Base-by-base conservation (phyloP, 2,113 vertebrate species). In the Choloepus hoffmanni region DNA sequence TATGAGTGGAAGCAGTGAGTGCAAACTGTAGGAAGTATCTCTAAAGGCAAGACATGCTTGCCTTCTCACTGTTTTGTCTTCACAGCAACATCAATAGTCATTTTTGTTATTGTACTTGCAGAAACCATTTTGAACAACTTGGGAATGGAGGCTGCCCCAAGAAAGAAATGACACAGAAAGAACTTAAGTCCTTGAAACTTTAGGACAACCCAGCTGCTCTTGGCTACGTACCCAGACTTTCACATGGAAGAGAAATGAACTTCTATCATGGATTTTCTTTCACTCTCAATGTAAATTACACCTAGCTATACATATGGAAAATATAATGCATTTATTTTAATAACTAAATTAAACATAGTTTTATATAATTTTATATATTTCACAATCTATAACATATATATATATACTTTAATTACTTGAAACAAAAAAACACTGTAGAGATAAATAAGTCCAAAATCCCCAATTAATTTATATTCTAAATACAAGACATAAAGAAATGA, bases 401-500 rank as follows among this genome's bases (percentile, higher is more conserved):
- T 7, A n/a, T 7, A 40, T 63, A 3, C 3, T 23, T 58, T 73
- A 36, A 55, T 53, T 40, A 45, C 1, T 79, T 40, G 28, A 90
- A 72, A 36, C 8, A 67, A 78, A 92, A 92, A 48, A 45, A 4
- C 36, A 36, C 36, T 36, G 36, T 36, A 36, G 36, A 36, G 26
- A 58, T 23, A 94, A 82, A n/a, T 50, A 70, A 48, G 5, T 86
- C 3, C 2, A 40, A 77, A 82, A 33, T 89, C 72, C 16, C 33
- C 14, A 72, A 58, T 48, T 74, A 50, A 30, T 45, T 90, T 78
- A 43, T 45, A 28, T 89, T 91, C 19, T 45, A 83, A 82, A 62
- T 77, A 26, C 60, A 95, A 82, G 0, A 15, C 24, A 89, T 30
- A 81, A 53, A 40, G 3, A 28, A 0, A 74, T n/a, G 10, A 40